Base-by-base conservation (phyloP, 2,888 invertebrate genomes). In the Leptopilina drosophilae region DNA sequence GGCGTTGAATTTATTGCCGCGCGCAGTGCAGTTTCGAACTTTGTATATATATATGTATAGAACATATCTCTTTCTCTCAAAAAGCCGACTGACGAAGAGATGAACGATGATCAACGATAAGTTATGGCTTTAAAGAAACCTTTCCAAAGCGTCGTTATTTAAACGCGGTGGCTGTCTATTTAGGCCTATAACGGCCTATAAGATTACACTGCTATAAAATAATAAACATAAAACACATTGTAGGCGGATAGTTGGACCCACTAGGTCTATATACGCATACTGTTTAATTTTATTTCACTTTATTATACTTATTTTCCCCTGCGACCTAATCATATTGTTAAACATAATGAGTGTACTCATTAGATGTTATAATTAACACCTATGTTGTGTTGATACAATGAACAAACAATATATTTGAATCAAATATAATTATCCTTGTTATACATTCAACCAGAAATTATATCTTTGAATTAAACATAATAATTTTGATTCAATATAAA, bases 201-300 rank as follows among this genome's bases (percentile, higher is more conserved):
- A 87, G 73, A 89, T 89, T 90, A 89, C 84, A 82, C 86, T 83
- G 87, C 88, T 88, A 88, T 91, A 90, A 91, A 91, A 88, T 89
- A 90, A 90, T 91, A 89, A 91, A 89, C 88, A 84, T 90, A 88
- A 90, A 90, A 87, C 85, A 86, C 85, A 85, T 82, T 83, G 84
- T 84, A 84, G 83, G 82, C 56, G 73, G 73, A 56, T 56, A 73
- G 73, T 56, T 14, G 33, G 56, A 56, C n/a, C 73, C 6, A n/a
- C 56, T 62, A 56, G 56, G 33, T 14, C 33, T 33, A 33, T 33
- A 33, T 33, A 20, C 20, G 20, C 20, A 20, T 20, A 33, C 33
- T 33, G 33, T 33, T 33, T 33, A 33, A 3, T 33, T 73, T 53
- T 33, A 56, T 73, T 73, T 33, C 33, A 59, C 15, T 20, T 20